phyloP scores from a whole-genome alignment of 2,797 vertebrate genomes.

The Ptychobarbus kaznakovi region DNA sequence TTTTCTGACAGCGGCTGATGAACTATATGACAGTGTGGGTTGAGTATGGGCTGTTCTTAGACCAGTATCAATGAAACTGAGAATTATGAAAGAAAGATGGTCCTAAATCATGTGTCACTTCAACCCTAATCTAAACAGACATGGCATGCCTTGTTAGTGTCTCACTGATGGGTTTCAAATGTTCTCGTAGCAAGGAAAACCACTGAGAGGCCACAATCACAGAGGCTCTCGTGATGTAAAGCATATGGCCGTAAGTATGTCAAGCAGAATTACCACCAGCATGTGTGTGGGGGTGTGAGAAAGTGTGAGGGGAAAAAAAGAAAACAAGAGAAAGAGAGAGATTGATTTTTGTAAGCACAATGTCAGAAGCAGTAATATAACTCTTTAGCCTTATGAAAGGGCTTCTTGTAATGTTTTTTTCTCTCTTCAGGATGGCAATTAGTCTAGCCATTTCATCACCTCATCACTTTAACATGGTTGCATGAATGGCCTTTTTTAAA shows the following conservation, averaged over 20 bases:
- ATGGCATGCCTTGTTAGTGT: conserved; percentile 41
- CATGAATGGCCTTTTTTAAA: conserved; percentile 45
- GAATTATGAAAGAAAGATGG: conserved; percentile 39
- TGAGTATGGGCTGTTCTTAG: conserved; percentile 21
- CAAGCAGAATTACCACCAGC: conserved; percentile 46
- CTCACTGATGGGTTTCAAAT: conserved; percentile 46
- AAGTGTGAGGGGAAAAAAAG: neutral
- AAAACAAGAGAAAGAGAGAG: neutral
- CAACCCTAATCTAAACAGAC: conserved; percentile 35
- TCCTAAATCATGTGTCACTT: conserved; percentile 26
- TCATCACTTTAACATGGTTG: conserved; percentile 29
- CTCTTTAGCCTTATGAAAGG: conserved; percentile 43
- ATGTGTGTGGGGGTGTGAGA: conserved; percentile 34
- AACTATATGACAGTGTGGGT: conserved; percentile 17
- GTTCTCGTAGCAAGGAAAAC: conserved; percentile 31
- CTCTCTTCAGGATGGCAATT: conserved; percentile 37
- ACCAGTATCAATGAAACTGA: conserved; percentile 26
- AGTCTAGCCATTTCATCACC: conserved; percentile 46
- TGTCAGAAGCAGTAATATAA: conserved; percentile 48
- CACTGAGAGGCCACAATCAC: conserved; percentile 27
- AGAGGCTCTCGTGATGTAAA: conserved; percentile 36
- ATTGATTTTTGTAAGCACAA: conserved; percentile 43
- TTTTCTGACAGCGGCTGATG: conserved; percentile 31
- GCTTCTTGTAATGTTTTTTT: conserved; percentile 27
- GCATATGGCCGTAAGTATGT: conserved; percentile 44